Evolutionary conservation across 2,113 vertebrate genomes (phyloP), one percentile per base, ranked within the genome.

Genomic region (Percopsis transmontana): DNA sequence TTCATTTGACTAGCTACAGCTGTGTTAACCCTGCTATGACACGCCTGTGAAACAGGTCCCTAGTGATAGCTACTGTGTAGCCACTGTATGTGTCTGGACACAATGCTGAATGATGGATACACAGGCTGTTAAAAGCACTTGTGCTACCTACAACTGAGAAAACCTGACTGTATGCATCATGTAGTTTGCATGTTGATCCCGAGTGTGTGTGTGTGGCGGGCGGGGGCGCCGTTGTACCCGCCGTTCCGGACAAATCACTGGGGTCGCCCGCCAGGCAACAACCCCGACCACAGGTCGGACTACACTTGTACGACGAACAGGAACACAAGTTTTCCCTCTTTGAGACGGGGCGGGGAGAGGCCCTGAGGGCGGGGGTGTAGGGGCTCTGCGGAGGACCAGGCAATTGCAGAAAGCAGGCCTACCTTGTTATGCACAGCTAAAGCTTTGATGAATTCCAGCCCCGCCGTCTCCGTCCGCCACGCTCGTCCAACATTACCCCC

Each of bases 251-350:
- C 85, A 81, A 88, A 85, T 79, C 81, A 71, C 82, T 12, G 11
- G 68, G 79, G 85, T 59, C 65, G 58, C 65, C 82, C 82, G 63
- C 79, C 58, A 39, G 72, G 78, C 78, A 70, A 65, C 66, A 72
- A 69, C 62, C 68, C 78, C 23, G 24, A 9, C 70, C 62, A 44
- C 73, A 70, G 71, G 57, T 72, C 63, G 51, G 59, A 48, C 23
- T 84, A 85, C 86, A 88, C 76, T 57, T 88, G 85, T 89, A 83
- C 71, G 63, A 58, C 78, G 78, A 79, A 70, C 68, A 72, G n/a
- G 68, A 88, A 89, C 83, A 90, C 77, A 74, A 54, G 85, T 87
- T 88, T 85, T 48, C 77, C 77, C 71, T 80, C 70, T 82, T 68
- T 11, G 42, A n/a, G 45, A 48, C 45, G 38, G 16, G 3, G 23